phyloP scores from a whole-genome alignment of 2,113 vertebrate genomes.

The Nycticebus coucang region DNA sequence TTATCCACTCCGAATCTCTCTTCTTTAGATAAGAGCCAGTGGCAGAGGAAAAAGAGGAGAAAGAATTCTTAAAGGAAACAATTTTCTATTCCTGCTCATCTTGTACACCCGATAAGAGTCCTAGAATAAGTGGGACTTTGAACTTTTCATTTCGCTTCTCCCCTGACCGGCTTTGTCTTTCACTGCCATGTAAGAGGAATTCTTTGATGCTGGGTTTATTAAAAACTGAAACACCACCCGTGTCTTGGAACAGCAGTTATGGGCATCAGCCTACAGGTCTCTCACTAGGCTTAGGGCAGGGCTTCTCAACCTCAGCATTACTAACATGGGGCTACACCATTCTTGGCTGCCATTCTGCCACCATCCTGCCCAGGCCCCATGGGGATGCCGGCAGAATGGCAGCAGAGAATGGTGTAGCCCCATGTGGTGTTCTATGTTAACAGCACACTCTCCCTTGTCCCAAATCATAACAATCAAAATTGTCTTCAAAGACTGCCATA shows the following conservation, averaged over 20 bases:
- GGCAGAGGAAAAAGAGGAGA: background rate
- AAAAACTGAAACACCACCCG: background rate
- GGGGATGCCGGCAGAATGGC: too few relatives aligned
- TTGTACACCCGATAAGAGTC: background rate
- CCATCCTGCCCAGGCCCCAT: too few relatives aligned
- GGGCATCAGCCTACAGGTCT: too few relatives aligned
- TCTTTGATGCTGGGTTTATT: background rate
- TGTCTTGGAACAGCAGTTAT: background rate
- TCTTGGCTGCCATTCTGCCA: background rate
- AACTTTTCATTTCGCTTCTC: background rate
- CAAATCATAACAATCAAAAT: background rate
- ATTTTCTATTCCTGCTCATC: background rate
- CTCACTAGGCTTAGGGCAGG: background rate
- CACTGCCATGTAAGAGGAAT: background rate
- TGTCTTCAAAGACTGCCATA: background rate
- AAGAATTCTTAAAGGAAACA: background rate
- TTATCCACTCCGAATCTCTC: background rate
- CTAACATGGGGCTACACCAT: background rate
- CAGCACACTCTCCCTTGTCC: fast-evolving
- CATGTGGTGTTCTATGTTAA: background rate
- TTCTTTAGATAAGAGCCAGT: background rate
- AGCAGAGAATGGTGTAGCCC: too few relatives aligned
- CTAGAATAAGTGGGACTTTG: background rate
- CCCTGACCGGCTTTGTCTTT: background rate
- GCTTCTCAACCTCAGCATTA: background rate